Evolutionary conservation across 2,888 invertebrate genomes (phyloP), one percentile per base, ranked within the genome.

Genomic region (Hirtodrosophila trivittata): DNA sequence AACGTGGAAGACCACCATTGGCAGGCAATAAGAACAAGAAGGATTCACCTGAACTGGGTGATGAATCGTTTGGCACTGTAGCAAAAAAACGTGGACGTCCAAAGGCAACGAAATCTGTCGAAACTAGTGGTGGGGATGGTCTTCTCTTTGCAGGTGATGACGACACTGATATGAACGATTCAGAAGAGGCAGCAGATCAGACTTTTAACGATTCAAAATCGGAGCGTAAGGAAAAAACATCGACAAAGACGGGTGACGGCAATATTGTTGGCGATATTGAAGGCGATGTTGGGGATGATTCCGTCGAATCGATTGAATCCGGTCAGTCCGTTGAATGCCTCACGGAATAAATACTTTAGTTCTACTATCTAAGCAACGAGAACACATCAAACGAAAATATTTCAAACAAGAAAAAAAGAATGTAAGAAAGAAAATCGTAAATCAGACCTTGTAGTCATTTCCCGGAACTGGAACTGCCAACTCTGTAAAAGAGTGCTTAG

Each of bases 51-150:
- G 66, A 66, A 14, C 1, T 32, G 3, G 47, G 7, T 3, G 38
- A 55, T 0, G 69, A 57, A 4, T 25, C 51, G 7, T 47, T 25
- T 26, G 58, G 43, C 6, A 56, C 46, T 10, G 21, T 12, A n/a
- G n/a, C n/a, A 28, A 76, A 84, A 21, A 84, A 80, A 32, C 67
- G 70, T 13, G 78, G 80, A 30, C 68, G 42, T n/a, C 42, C 56
- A 6, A 59, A 57, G 12, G 16, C 33, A 1, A 1, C 12, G 12
- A 58, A 55, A 39, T 1, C 35, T 0, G 10, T 18, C 8, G 54
- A 33, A 4, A 14, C 14, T 9, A 30, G 37, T 25, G 47, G 16
- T 8, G 60, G 30, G 6, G 43, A 43, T 12, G 47, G 54, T 12
- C 39, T 41, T 18, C 21, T 14, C 30, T 54, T 39, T 18, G 47